Conservation (phyloP, 2,113 vertebrate genomes). For the Aldabrachelys gigantea region DNA sequence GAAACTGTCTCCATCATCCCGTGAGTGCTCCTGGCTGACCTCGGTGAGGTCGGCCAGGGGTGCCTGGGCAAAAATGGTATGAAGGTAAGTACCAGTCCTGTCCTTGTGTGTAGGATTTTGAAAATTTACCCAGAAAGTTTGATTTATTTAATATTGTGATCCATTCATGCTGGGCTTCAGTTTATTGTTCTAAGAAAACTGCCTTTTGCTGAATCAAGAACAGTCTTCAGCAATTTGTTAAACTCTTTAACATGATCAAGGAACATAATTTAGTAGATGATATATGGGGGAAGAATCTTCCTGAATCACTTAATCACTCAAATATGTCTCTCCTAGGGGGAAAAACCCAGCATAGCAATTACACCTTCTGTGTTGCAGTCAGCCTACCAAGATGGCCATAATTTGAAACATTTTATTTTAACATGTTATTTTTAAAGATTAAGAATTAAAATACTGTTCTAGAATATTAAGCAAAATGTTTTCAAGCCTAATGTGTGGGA, state of each 20-base stretch:
- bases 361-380: background rate
- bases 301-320: slow-evolving; percentile 6
- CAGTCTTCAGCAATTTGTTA: background rate
- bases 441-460: background rate
- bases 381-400: background rate
- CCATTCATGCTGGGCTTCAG: background rate
- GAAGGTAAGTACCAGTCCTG: background rate
- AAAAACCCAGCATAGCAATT: background rate
- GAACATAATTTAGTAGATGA: slow-evolving; percentile 29
- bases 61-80: background rate
- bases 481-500: background rate
- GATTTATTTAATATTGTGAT: background rate
- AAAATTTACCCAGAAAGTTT: background rate
- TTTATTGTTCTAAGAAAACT: slow-evolving; percentile 1
- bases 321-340: background rate
- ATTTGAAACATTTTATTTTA: background rate
- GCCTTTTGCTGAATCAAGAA: background rate
- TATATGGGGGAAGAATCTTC: background rate
- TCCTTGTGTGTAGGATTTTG: background rate
- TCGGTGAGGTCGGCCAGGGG: too few species aligned
- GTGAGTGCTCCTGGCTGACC: too few species aligned
- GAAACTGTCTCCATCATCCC: too few species aligned
- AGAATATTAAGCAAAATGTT: background rate
- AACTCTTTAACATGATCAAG: background rate
- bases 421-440: background rate